Evolutionary conservation across 2,797 vertebrate species (phyloP).

Genomic region (Limosa lapponica): DNA sequence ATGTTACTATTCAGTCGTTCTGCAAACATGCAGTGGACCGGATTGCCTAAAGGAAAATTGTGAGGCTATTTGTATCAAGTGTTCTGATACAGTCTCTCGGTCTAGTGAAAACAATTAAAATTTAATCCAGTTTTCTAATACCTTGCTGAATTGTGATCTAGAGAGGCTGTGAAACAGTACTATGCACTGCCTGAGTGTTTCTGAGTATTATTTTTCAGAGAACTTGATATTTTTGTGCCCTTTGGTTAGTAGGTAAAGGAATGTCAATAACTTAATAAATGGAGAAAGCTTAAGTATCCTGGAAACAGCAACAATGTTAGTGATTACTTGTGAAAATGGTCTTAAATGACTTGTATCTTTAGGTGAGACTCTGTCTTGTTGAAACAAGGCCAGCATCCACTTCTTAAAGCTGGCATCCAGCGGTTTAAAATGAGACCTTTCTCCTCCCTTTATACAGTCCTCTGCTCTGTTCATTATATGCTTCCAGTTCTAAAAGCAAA

Average conservation of each 20-base stretch:
- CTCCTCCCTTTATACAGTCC: neutral
- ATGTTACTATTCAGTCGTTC: neutral
- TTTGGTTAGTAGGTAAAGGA: neutral
- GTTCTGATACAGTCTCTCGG: neutral
- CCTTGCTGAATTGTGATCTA: rapidly evolving
- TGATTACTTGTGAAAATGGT: neutral
- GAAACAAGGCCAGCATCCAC: neutral
- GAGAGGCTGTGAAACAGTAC: neutral
- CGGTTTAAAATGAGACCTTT: neutral
- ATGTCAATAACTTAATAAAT: neutral
- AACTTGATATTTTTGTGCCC: neutral
- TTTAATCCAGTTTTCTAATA: neutral
- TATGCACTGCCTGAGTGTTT: neutral
- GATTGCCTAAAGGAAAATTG: neutral
- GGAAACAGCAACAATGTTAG: neutral
- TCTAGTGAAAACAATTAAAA: neutral
- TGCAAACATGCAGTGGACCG: rapidly evolving
- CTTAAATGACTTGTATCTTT: neutral
- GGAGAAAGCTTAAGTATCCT: neutral
- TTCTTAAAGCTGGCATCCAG: neutral
- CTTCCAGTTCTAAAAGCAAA: neutral
- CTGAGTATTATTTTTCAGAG: neutral
- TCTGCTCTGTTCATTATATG: neutral
- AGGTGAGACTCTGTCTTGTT: neutral
- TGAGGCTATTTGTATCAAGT: neutral